Conservation (phyloP, 2,113 vertebrate genomes). For the Boulengeromyrus knoepffleri region DNA sequence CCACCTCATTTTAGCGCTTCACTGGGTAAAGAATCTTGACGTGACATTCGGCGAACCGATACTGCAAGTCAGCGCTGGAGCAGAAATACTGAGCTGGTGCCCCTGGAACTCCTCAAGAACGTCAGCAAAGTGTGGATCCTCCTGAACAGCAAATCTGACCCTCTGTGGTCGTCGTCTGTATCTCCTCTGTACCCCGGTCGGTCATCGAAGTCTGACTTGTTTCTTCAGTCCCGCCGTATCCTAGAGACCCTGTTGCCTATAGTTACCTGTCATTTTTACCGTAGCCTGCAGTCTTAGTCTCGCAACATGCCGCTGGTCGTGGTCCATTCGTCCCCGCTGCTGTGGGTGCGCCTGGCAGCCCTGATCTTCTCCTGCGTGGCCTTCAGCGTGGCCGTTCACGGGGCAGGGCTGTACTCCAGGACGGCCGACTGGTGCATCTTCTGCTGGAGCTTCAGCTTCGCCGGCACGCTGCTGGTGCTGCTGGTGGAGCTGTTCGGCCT, state of each 20-base stretch:
- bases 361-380: constrained; percentile 71
- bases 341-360: constrained; percentile 71
- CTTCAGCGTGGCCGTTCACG: constrained; percentile 72
- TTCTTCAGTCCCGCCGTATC: neutral
- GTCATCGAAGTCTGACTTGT: neutral
- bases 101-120: neutral
- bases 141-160: neutral
- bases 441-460: constrained; percentile 82
- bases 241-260: neutral
- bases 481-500: constrained; percentile 70
- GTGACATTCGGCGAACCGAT: neutral
- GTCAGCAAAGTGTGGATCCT: neutral
- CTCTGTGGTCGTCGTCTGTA: neutral
- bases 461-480: constrained; percentile 67
- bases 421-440: constrained; percentile 77
- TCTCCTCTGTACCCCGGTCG: neutral
- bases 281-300: neutral
- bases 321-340: constrained; percentile 58
- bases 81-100: neutral
- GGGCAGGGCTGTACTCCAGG: constrained; percentile 3
- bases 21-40: neutral
- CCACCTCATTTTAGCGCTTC: neutral
- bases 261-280: neutral
- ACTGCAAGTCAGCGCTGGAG: neutral
- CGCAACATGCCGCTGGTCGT: constrained; percentile 59